Base-by-base conservation (phyloP, 2,797 vertebrate species). In the Cottoperca gobio region DNA sequence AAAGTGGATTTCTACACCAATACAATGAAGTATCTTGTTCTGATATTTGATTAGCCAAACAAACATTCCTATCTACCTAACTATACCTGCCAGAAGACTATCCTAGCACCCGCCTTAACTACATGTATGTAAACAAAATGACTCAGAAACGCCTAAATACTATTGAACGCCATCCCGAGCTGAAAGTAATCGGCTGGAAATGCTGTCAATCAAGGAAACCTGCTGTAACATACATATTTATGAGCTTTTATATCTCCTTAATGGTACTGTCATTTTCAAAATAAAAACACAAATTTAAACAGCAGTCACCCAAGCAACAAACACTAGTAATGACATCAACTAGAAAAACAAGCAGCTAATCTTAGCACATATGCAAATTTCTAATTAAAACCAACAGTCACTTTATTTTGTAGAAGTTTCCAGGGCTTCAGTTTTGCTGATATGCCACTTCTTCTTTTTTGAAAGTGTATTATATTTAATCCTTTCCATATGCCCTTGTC, bases 401-500 rank as follows among this genome's bases (percentile, higher is more conserved):
- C 23, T 73, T 60, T 66, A 66, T 86, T 40, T 73, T 43, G 78
- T 24, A 24, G 21, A 40, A 71, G 48, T 48, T 58, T 66, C 76
- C 43, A 60, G 62, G 67, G 59, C 60, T 60, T 73, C 73, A 78
- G 70, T 26, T 68, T 53, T 84, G 49, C 43, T 78, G 31, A 33
- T 33, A 33, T 33, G 50, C 43, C 37, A 52, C 61, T 46, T 57
- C 17, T 45, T n/a, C 63, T 67, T 77, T 57, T 52, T 68, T 49
- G 6, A 53, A 55, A 66, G 24, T 75, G 67, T 76, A 58, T 83
- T 84, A 73, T 66, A 64, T 80, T 82, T 84, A 88, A 90, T 84
- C 43, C 16, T 69, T 89, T 83, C 81, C 86, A 90, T 72, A 80
- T 86, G 88, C 59, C 13, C 5, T 70, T 26, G 68, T 79, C 72